Base-by-base conservation (phyloP, 2,888 invertebrate genomes). In the Pammene aurita region DNA sequence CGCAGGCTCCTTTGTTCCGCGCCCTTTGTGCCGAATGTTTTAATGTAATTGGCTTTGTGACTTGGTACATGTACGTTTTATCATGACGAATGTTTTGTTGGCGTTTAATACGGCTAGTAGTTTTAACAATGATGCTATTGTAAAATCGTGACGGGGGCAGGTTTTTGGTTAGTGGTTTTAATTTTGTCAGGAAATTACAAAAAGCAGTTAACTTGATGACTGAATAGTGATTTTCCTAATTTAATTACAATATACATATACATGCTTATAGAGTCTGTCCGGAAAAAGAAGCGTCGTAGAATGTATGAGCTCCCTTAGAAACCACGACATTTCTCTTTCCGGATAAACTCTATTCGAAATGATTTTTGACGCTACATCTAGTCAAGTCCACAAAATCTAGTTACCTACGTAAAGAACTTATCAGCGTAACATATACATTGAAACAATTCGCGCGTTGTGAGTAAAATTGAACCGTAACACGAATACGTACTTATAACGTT, bases 11-110 rank as follows among this genome's bases (percentile, higher is more conserved):
- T 91, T 92, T 91, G 91, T 92, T 91, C 90, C 83, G 78, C 84
- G 88, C 87, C 92, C 91, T 90, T 91, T 90, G 91, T 90, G 82
- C 84, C 87, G 87, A 91, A 92, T 91, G 92, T 92, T 92, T 92
- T 92, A 92, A 92, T 92, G 92, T 92, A 92, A 92, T 92, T 92
- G 92, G 90, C 92, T 90, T 91, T 90, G 89, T 89, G 84, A 64
- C 63, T 42, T 52, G 35, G 62, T 62, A 52, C 61, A 26, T 26
- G 34, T 58, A 41, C 63, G 57, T 58, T 68, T 64, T 56, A 62
- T 58, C 46, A 54, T 58, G 55, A 44, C 62, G 61, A 42, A 54
- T 54, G 63, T 50, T 63, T 65, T 64, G 62, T 63, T 62, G 62
- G 57, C 26, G 56, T 57, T 68, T 69, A 69, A 69, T 69, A 65